These are phyloP conservation scores for Macquaria australasica DNA, from an alignment of 2,113 vertebrate species.

Conservation along the genomic window DNA sequence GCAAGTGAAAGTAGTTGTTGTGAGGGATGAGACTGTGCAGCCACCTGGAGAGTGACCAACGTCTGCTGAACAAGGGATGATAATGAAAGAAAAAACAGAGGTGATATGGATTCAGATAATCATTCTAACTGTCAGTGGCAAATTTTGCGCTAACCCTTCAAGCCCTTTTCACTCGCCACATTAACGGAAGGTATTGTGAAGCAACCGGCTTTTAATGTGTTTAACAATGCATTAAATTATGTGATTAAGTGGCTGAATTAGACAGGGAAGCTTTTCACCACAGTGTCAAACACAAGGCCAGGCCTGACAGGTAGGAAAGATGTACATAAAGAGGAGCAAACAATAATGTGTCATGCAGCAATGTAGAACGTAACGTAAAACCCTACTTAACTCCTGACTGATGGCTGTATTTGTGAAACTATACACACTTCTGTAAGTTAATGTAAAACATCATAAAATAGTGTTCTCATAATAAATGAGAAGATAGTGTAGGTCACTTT, in stretches of 20 bases:
- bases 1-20: conserved; percentile 42
- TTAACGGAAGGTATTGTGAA: conserved; percentile 73
- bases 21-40: conserved; percentile 8
- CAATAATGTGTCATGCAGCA: not conserved
- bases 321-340: conserved; percentile 11
- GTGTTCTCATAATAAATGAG: not conserved
- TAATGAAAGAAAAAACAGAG: conserved; percentile 5
- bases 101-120: conserved; percentile 70
- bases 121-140: conserved; percentile 75
- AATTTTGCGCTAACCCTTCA: conserved; percentile 74
- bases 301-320: conserved; percentile 5
- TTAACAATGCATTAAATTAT: conserved; percentile 82
- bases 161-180: conserved; percentile 72
- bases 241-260: conserved; percentile 75
- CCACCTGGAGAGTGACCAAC: conserved; percentile 12
- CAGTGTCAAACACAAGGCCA: conserved; percentile 42
- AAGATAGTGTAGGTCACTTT: not conserved
- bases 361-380: not conserved
- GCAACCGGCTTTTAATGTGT: conserved; percentile 73
- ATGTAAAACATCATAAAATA: no score
- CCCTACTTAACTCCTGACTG: not conserved
- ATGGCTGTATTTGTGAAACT: conserved; percentile 1
- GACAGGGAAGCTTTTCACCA: conserved; percentile 52
- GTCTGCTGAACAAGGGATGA: conserved; percentile 7
- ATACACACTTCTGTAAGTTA: no score